Evolutionary conservation across 1,140 invertebrate genomes (phyloP).

Genomic region (Bombus terrestris): DNA sequence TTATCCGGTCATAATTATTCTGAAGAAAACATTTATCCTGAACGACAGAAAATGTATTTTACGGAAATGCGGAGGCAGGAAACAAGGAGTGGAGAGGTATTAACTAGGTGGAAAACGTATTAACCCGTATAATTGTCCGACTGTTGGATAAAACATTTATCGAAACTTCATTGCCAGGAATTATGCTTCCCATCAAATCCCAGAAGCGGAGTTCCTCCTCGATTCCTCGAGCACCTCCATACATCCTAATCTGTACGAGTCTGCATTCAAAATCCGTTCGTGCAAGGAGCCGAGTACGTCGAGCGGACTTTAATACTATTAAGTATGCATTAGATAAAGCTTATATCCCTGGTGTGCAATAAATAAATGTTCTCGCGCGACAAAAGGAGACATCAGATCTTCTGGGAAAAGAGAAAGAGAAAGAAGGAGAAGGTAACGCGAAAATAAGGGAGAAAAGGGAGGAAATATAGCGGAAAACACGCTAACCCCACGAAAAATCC

Average conservation of each 20-base stretch:
- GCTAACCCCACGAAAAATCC: slow-evolving; percentile 48
- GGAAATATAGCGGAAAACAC: background rate
- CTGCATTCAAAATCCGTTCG: background rate
- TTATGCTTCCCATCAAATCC: background rate
- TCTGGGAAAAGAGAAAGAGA: too few relatives aligned
- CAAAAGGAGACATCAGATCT: background rate
- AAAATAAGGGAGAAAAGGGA: background rate
- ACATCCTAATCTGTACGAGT: background rate
- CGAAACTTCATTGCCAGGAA: background rate
- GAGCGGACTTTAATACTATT: background rate
- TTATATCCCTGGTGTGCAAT: background rate
- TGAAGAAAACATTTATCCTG: background rate
- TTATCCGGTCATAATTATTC: background rate
- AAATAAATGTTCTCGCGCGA: slow-evolving; percentile 9
- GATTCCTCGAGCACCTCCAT: background rate
- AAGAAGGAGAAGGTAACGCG: too few relatives aligned
- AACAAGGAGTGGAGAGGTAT: background rate
- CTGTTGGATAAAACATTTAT: slow-evolving; percentile 18
- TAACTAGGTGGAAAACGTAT: background rate
- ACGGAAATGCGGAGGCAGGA: too few relatives aligned
- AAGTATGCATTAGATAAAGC: slow-evolving; percentile 27
- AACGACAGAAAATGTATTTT: background rate
- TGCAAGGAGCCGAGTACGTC: background rate
- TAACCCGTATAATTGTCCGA: background rate
- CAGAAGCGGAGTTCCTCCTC: background rate